A percentile compares a stretch with the other conserved stretches of the same genome.
Conservation (phyloP, 2,888 invertebrate genomes). For the Apamea sordens region DNA sequence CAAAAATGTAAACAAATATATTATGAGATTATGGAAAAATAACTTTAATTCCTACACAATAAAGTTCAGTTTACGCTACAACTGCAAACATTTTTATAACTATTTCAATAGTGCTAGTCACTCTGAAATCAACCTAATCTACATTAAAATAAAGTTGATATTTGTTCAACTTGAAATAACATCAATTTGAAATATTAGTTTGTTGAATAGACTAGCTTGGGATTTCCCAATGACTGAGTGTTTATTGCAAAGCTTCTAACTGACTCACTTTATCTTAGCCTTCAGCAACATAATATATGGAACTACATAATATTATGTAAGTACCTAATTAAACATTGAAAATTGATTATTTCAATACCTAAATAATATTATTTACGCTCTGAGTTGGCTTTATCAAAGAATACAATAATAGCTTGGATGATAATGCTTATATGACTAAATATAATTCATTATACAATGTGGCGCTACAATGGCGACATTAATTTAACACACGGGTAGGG, state of each 20-base stretch:
- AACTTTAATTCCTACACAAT: too few relatives aligned
- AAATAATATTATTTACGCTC: neutral
- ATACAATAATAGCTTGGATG: neutral
- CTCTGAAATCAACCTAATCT: too few relatives aligned
- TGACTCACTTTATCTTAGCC: conserved; percentile 13
- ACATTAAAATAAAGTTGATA: too few relatives aligned
- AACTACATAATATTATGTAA: neutral
- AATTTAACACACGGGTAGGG: too few relatives aligned
- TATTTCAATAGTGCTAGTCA: too few relatives aligned
- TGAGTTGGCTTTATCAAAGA: neutral
- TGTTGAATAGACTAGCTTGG: neutral
- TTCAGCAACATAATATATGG: neutral
- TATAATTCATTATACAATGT: neutral
- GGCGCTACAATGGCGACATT: too few relatives aligned
- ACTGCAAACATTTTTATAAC: too few relatives aligned
- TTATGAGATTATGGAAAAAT: too few relatives aligned
- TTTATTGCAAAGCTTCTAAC: neutral
- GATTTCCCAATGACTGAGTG: conserved; percentile 4
- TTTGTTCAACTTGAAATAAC: too few relatives aligned
- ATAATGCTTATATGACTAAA: neutral
- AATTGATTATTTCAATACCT: neutral
- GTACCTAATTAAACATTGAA: neutral
- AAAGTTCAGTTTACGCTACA: too few relatives aligned
- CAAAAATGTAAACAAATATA: too few relatives aligned
- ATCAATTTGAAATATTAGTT: too few relatives aligned